Percentiles rank a stretch among this genome's conserved stretches.
phyloP scores from a whole-genome alignment of 2,113 vertebrate species.

The Cranoglanis bouderius region DNA sequence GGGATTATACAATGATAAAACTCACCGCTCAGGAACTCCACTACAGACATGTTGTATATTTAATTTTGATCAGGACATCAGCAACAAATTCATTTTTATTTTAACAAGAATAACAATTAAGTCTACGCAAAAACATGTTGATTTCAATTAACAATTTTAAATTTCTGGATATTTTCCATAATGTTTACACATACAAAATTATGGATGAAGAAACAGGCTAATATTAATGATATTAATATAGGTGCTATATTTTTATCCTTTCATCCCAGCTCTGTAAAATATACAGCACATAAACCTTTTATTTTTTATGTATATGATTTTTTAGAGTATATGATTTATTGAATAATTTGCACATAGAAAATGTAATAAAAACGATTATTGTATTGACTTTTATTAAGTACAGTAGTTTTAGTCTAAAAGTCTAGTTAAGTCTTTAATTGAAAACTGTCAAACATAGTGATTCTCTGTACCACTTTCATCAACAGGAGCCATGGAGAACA shows the following conservation, averaged over 20 bases:
- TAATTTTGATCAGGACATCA: neutral
- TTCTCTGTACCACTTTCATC: neutral
- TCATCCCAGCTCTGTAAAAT: too few species aligned
- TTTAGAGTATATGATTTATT: too few species aligned
- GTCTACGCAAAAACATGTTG: neutral
- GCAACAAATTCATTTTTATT: neutral
- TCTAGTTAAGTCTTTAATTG: neutral
- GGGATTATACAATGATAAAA: neutral
- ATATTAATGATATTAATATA: neutral
- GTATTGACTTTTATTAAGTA: too few species aligned
- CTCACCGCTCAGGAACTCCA: neutral
- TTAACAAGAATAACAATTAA: neutral
- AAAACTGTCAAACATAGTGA: neutral
- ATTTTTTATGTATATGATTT: too few species aligned
- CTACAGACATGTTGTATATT: neutral
- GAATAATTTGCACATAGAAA: too few species aligned
- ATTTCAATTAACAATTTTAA: neutral
- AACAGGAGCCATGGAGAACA: constrained; percentile 32
- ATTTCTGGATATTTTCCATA: neutral
- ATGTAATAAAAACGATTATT: too few species aligned
- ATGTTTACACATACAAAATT: neutral
- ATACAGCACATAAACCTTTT: too few species aligned
- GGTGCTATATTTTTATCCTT: too few species aligned
- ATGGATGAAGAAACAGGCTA: neutral
- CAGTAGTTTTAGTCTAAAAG: too few species aligned